Conservation (phyloP, 2,888 invertebrate species). For the Agelastica alni region DNA sequence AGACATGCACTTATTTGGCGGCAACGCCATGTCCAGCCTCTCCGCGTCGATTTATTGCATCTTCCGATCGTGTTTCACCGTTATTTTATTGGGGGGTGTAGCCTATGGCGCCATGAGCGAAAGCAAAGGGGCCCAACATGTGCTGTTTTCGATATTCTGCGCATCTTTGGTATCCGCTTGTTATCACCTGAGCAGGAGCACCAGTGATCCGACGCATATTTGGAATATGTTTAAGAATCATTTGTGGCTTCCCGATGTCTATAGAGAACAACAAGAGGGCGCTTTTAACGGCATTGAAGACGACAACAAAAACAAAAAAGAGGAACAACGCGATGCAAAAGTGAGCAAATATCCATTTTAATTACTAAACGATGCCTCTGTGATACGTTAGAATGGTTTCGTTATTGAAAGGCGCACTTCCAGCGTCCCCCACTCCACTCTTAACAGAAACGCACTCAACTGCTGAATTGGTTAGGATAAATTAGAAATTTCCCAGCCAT, state of each 20-base stretch:
- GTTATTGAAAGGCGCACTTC: too few relatives aligned
- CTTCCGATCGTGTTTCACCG: conserved; percentile 76
- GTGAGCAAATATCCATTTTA: conserved; percentile 8
- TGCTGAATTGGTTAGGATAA: too few relatives aligned
- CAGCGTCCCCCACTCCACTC: too few relatives aligned
- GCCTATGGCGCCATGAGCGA: conserved; percentile 87
- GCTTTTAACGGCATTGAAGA: conserved; percentile 18
- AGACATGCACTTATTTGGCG: conserved; percentile 89
- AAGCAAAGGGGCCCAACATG: conserved; percentile 83
- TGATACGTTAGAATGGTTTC: too few relatives aligned
- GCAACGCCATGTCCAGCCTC: conserved; percentile 84
- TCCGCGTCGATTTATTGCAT: conserved; percentile 83
- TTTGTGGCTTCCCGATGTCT: conserved; percentile 76
- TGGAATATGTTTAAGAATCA: conserved; percentile 87
- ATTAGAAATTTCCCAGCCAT: too few relatives aligned
- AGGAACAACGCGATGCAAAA: conserved; percentile 16
- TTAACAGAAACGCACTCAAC: too few relatives aligned
- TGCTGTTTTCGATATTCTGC: conserved; percentile 93
- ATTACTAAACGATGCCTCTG: too few relatives aligned
- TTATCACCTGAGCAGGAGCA: conserved; percentile 90
- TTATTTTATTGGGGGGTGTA: conserved; percentile 82
- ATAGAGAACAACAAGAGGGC: conserved; percentile 55
- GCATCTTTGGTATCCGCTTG: conserved; percentile 85
- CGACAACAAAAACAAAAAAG: conserved; percentile 28
- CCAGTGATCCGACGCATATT: conserved; percentile 87